Base-by-base conservation (phyloP, 2,113 vertebrate genomes). In the Cacatua alba region DNA sequence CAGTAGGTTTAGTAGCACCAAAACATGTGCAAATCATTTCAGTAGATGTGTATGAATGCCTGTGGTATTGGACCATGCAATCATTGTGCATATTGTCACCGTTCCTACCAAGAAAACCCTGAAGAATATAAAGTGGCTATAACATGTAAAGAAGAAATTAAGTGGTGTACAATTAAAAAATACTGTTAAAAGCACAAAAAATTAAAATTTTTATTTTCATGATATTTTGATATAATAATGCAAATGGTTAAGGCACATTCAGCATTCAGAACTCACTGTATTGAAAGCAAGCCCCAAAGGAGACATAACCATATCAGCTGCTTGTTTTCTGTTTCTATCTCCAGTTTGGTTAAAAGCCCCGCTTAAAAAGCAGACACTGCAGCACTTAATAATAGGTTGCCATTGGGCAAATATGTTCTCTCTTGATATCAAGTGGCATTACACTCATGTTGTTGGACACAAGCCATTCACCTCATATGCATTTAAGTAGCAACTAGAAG, bases 311-410 rank as follows among this genome's bases (percentile, higher is more conserved):
- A 33, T 82, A 80, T 71, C 62, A 87, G 62, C 51, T 69, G 41
- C 16, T 65, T 60, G 20, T 41, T 91, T 93, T 89, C 80, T 95
- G 75, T 87, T 95, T 90, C 84, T 91, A 62, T 55, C 69, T 96
- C 78, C 57, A 93, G 67, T 83, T 92, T 69, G 75, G 53, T 84
- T 62, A 68, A 94, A 96, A 90, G 81, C 71, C 48, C 67, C 53
- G 70, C 82, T 89, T 69, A 72, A 95, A 96, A 97, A 92, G 60
- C 75, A 95, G 86, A 82, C 60, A 78, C 35, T 82, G 46, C 51
- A 94, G 77, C 52, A 71, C 44, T 97, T 97, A 94, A 90, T 84
- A 95, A 84, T 55, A 82, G 71, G 69, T 43, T 96, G 94, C 68
- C 62, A 82, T 11, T n/a, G 67, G 84, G 94, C 62, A 94, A 90